phyloP scores from a whole-genome alignment of 1,140 invertebrate genomes.

The Drosophila lini region DNA sequence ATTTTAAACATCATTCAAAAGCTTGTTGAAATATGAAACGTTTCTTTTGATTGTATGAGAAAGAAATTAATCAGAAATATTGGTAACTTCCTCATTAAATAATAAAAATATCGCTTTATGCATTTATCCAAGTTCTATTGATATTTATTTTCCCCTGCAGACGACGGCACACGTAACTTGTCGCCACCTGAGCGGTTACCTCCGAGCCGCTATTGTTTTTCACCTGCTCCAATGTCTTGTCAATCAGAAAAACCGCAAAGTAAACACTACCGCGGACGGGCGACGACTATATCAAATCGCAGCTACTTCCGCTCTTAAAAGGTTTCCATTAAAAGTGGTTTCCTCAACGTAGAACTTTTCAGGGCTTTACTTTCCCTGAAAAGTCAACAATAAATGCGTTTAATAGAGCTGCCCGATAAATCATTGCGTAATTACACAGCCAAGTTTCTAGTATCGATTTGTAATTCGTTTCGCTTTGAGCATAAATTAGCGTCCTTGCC shows the following conservation, averaged over 20 bases:
- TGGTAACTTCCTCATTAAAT: neutral
- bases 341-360: neutral
- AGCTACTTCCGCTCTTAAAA: constrained; percentile 48
- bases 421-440: constrained; percentile 27
- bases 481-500: constrained; percentile 51
- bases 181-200: constrained; percentile 2
- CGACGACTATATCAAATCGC: constrained; percentile 36
- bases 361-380: neutral
- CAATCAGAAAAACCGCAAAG: constrained; percentile 58
- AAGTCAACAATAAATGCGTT: constrained; percentile 7
- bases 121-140: neutral
- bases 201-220: constrained; percentile 29
- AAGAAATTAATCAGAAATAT: too few relatives aligned
- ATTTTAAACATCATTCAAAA: too few relatives aligned
- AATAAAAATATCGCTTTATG: neutral
- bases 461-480: constrained; percentile 18
- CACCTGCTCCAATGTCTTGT: constrained; percentile 65
- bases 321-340: constrained; percentile 45
- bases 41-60: too few relatives aligned
- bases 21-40: too few relatives aligned
- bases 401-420: constrained; percentile 19
- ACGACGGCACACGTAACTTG: neutral
- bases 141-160: neutral
- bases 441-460: constrained; percentile 42
- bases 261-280: constrained; percentile 10